phyloP scores from a whole-genome alignment of 2,113 vertebrate genomes.

The Octodon degus region DNA sequence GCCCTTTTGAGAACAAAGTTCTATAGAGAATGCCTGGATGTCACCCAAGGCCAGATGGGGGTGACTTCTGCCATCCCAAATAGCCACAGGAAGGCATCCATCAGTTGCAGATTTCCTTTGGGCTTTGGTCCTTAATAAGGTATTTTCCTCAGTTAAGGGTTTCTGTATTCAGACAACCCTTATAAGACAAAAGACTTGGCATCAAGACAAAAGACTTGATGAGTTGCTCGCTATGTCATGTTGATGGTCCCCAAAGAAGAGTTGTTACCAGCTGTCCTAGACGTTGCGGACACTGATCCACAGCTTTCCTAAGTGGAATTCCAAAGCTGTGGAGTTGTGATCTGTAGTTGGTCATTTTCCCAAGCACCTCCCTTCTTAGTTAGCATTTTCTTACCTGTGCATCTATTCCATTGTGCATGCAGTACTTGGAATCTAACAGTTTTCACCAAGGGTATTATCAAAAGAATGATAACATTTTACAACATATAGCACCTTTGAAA shows the following conservation, averaged over 20 bases:
- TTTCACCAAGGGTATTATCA: neutral
- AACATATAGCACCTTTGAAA: neutral
- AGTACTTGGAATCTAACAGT: neutral
- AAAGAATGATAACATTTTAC: neutral
- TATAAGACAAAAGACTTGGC: neutral
- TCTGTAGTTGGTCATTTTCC: rapidly evolving
- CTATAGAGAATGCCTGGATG: neutral
- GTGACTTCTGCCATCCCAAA: neutral
- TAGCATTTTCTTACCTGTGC: neutral
- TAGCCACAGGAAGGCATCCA: neutral
- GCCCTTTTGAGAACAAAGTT: neutral
- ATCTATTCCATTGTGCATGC: neutral
- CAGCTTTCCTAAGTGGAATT: neutral
- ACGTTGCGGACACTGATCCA: neutral
- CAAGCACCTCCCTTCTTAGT: neutral
- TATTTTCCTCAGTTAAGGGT: neutral
- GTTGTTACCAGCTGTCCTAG: neutral
- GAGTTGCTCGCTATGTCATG: neutral
- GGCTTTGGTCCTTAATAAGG: neutral
- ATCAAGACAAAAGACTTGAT: too few species aligned
- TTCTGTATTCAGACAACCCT: neutral
- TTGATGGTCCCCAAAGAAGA: neutral
- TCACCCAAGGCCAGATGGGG: neutral
- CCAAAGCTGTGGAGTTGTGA: neutral
- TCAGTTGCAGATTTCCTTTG: neutral